phyloP scores from a whole-genome alignment of 2,113 vertebrate species.

The Bostrychus sinensis region DNA sequence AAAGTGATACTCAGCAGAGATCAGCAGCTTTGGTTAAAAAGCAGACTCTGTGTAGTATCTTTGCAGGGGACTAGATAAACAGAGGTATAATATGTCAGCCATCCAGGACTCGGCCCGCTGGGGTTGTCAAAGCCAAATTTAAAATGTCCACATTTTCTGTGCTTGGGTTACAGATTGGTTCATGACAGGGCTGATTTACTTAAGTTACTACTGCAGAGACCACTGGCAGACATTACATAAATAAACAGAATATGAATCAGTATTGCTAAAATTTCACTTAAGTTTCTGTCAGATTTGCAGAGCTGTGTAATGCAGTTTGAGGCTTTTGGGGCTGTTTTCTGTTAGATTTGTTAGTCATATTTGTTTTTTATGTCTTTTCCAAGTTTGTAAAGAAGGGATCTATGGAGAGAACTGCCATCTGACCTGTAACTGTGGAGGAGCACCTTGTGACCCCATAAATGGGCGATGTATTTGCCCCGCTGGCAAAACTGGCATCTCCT shows the following conservation, averaged over 20 bases:
- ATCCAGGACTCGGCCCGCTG: constrained; percentile 34
- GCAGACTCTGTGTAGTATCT: constrained; percentile 27
- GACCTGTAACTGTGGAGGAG: constrained; percentile 69
- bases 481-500: constrained; percentile 71
- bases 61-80: constrained; percentile 32
- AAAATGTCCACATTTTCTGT: constrained; percentile 20
- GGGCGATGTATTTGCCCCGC: constrained; percentile 77
- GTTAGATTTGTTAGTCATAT: not conserved
- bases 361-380: not conserved
- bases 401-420: constrained; percentile 66
- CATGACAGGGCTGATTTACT: constrained; percentile 33
- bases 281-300: constrained; percentile 2
- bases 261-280: constrained; percentile 12
- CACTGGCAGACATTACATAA: constrained; percentile 45
- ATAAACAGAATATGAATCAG: constrained; percentile 32
- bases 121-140: constrained; percentile 29
- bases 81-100: constrained; percentile 36
- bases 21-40: constrained; percentile 38
- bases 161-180: constrained; percentile 26
- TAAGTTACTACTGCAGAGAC: constrained; percentile 40
- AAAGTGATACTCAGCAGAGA: constrained; percentile 31
- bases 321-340: too few species aligned
- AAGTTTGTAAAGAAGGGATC: constrained; percentile 65
- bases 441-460: constrained; percentile 54
- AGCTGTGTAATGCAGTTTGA: not conserved